phyloP scores from a whole-genome alignment of 2,113 vertebrate species.

The Ptilonorhynchus violaceus region DNA sequence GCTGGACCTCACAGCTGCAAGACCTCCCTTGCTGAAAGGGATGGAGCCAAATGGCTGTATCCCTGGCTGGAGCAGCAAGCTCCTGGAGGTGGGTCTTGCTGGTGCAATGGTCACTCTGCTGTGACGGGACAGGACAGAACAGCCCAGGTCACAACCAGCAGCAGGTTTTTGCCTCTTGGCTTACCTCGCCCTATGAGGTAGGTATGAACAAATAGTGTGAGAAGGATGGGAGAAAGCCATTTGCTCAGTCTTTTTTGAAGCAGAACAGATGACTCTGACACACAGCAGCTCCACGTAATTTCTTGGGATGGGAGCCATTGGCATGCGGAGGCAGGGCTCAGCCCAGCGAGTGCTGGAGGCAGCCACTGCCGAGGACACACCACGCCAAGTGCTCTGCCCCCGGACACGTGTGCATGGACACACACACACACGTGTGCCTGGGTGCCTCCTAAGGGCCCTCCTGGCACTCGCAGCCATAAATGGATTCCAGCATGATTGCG shows the following conservation, averaged over 20 bases:
- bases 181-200: not conserved
- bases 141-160: not conserved
- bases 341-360: not conserved
- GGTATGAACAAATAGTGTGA: not conserved
- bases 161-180: not conserved
- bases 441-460: not conserved
- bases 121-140: not conserved
- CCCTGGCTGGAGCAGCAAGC: not conserved
- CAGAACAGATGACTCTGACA: not conserved
- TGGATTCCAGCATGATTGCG: not conserved
- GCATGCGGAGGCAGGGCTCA: not conserved
- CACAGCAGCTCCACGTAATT: not conserved
- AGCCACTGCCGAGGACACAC: not conserved
- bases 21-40: not conserved
- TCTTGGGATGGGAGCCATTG: not conserved
- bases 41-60: not conserved
- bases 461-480: accelerated
- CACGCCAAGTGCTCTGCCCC: not conserved
- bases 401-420: not conserved
- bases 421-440: accelerated
- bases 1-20: not conserved
- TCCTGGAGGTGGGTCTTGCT: not conserved
- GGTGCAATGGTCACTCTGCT: too few species aligned
- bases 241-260: not conserved
- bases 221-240: too few species aligned